Percentiles rank a stretch among this genome's conserved stretches.
Evolutionary conservation across 2,888 invertebrate species (phyloP).

Genomic region (Glyphotaelius pellucidus): DNA sequence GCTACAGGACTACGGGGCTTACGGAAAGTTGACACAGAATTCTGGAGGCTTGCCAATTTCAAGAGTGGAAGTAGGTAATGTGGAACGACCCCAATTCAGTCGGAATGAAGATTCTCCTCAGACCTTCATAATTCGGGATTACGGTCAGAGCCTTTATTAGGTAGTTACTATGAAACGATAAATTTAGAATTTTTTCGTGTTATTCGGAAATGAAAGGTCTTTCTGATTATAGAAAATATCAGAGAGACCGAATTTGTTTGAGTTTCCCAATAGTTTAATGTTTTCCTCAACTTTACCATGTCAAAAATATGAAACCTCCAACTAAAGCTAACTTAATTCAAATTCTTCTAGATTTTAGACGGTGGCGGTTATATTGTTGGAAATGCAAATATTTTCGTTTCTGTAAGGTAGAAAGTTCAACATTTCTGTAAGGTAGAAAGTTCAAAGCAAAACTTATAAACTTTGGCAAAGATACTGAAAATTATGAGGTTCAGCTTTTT

Average conservation of each 20-base stretch:
- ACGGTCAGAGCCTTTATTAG: neutral
- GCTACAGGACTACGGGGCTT: neutral
- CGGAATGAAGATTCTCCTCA: constrained; percentile 1
- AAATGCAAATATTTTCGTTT: too few species aligned
- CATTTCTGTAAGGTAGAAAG: too few species aligned
- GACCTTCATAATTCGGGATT: constrained; percentile 14
- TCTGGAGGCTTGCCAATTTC: constrained; percentile 13
- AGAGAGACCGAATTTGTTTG: neutral
- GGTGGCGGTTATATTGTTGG: too few species aligned
- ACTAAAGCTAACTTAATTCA: too few species aligned
- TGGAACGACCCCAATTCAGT: constrained; percentile 2
- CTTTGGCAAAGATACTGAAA: too few species aligned
- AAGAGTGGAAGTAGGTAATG: neutral
- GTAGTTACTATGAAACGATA: neutral
- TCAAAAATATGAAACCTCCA: too few species aligned
- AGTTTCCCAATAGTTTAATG: neutral
- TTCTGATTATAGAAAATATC: neutral
- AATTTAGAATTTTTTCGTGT: neutral
- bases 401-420: too few species aligned
- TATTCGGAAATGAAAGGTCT: neutral
- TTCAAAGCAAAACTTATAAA: too few species aligned
- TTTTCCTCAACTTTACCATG: too few species aligned
- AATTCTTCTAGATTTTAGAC: too few species aligned
- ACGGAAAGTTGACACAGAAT: neutral
- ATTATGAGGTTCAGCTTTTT: too few species aligned